phyloP scores from a whole-genome alignment of 2,113 vertebrate genomes.

The Glaucidium brasilianum region DNA sequence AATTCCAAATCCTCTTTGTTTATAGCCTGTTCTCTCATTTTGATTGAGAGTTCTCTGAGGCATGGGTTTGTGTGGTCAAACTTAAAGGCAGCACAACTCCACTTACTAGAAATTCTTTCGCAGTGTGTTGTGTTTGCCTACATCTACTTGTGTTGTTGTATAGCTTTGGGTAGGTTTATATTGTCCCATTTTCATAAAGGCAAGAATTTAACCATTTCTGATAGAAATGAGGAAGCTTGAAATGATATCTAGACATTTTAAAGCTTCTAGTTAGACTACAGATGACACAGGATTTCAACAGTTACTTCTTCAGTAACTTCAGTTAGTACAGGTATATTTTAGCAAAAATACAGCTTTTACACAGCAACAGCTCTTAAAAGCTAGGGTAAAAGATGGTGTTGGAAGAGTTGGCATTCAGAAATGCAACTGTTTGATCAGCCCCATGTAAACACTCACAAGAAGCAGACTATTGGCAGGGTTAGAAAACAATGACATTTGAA shows the following conservation, averaged over 20 bases:
- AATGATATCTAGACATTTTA: background rate
- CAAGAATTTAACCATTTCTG: background rate
- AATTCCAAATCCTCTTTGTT: background rate
- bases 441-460: background rate
- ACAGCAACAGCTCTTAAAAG: background rate
- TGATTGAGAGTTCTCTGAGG: background rate
- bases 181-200: background rate
- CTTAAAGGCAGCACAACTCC: background rate
- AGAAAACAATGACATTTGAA: background rate
- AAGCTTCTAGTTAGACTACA: background rate
- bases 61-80: background rate
- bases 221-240: background rate
- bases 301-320: background rate
- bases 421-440: background rate
- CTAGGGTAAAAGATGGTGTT: background rate
- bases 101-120: fast-evolving
- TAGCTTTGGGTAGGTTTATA: background rate
- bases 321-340: background rate
- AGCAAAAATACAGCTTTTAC: background rate
- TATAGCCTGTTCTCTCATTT: background rate
- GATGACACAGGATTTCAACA: background rate
- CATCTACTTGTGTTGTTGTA: fast-evolving
- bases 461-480: background rate
- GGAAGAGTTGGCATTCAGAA: background rate
- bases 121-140: background rate